Percentiles rank a stretch among this genome's conserved stretches.
Conservation (phyloP, 2,888 invertebrate species). For the Oegoconia quadripuncta region DNA sequence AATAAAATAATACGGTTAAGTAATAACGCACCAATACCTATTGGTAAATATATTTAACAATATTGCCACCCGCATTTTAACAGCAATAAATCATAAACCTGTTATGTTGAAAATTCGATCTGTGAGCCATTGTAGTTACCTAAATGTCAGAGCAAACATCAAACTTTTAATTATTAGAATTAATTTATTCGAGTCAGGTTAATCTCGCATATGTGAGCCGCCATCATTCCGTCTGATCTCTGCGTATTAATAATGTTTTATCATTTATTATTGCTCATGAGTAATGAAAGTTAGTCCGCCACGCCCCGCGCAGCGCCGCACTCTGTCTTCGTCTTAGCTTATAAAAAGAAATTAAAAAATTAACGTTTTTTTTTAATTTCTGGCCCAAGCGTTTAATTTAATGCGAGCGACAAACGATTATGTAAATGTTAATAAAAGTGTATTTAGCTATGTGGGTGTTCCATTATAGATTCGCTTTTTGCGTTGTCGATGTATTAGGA, state of each 20-base stretch:
- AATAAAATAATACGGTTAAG: too few species aligned
- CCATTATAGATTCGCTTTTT: constrained; percentile 36
- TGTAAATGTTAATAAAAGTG: constrained; percentile 39
- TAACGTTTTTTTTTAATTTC: constrained; percentile 38
- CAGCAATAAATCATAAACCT: neutral
- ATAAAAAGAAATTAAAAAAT: constrained; percentile 59
- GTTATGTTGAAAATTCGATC: neutral
- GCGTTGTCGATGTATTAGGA: constrained; percentile 26
- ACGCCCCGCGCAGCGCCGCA: constrained; percentile 68
- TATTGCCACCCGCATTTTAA: neutral
- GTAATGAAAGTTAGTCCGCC: constrained; percentile 75
- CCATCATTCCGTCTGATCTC: constrained; percentile 67
- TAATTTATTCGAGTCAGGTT: constrained; percentile 68
- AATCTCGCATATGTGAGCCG: constrained; percentile 55
- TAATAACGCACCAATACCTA: too few species aligned
- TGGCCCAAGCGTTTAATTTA: constrained; percentile 51
- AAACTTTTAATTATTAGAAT: constrained; percentile 71
- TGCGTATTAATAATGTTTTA: constrained; percentile 77
- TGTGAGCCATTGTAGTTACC: neutral
- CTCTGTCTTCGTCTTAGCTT: constrained; percentile 70
- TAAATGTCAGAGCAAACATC: constrained; percentile 31
- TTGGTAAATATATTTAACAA: too few species aligned
- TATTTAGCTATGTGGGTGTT: constrained; percentile 43
- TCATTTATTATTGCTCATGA: constrained; percentile 75
- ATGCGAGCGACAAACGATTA: constrained; percentile 64